Evolutionary conservation across 1,140 invertebrate genomes (phyloP).

Genomic region (Nylanderia fulva): DNA sequence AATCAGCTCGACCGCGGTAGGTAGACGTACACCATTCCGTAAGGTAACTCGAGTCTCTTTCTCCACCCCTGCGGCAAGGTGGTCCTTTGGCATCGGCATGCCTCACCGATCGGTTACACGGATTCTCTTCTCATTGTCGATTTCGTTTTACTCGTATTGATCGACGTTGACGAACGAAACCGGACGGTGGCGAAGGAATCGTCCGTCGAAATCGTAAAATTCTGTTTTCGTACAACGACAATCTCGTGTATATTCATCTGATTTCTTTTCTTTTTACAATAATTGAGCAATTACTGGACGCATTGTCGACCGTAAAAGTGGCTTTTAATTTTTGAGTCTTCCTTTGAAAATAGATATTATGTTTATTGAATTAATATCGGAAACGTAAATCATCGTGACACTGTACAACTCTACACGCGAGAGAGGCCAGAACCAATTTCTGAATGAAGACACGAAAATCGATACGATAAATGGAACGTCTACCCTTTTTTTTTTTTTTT

Average conservation of each 20-base stretch:
- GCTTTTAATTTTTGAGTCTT: neutral
- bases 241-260: neutral
- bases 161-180: slow-evolving; percentile 49
- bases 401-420: neutral
- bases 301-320: neutral
- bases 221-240: neutral
- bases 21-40: slow-evolving; percentile 76
- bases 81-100: slow-evolving; percentile 74
- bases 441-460: slow-evolving; percentile 66
- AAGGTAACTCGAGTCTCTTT: slow-evolving; percentile 68
- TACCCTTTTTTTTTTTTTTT: slow-evolving; percentile 21
- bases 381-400: slow-evolving; percentile 30
- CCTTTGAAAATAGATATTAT: neutral
- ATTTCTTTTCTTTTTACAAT: slow-evolving; percentile 6
- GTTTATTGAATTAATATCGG: slow-evolving; percentile 1
- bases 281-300: neutral
- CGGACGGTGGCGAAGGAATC: neutral
- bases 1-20: slow-evolving; percentile 81
- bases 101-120: slow-evolving; percentile 59
- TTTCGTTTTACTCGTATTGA: slow-evolving; percentile 48
- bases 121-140: slow-evolving; percentile 34
- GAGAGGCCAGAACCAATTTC: slow-evolving; percentile 50
- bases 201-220: neutral
- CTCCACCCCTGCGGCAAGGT: slow-evolving; percentile 78
- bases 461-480: slow-evolving; percentile 45